Evolutionary conservation across 1,140 invertebrate species (phyloP), one percentile per base, ranked within the genome.

Genomic region (Andricus grossulariae): DNA sequence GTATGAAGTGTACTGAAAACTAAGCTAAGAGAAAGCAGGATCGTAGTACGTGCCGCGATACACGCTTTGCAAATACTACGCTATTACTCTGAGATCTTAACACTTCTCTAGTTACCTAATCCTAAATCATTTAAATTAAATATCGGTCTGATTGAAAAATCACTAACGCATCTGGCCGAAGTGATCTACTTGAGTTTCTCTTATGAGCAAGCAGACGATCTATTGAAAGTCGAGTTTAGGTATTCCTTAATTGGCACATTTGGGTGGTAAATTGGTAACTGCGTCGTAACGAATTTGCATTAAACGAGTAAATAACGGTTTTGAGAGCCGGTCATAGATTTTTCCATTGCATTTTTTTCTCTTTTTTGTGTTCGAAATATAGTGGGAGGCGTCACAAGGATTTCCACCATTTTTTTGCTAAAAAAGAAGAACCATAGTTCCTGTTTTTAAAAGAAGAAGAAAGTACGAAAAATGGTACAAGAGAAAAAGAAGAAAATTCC

Each of bases 101-200:
- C 80, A 73, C 79, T 73, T 54, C 71, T 57, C 66, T 72, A 50
- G 73, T 77, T 82, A 81, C 80, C 77, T 82, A 80, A 79, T 78
- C 82, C 80, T 84, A 84, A 84, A 84, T 84, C 83, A 83, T 84
- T 84, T 80, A 82, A 84, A 84, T 84, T 83, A 84, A 84, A 72
- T 84, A 84, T 84, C 80, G 81, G 75, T 73, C 76, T 79, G 72
- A 77, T 54, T 76, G 49, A 84, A 84, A 84, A 83, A 82, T 82
- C 73, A 55, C 71, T 71, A 70, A 72, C 79, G 75, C 72, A 72
- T 81, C 75, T 72, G 50, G 70, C 50, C 73, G 49, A 45, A 45
- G 50, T 70, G 50, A 72, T 80, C 60, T 71, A 77, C 25, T 72
- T 57, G 73, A 84, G 80, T 84, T 84, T 83, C 83, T 84, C 82